Conservation (phyloP, 2,888 invertebrate genomes). For the Philereme vetulata region DNA sequence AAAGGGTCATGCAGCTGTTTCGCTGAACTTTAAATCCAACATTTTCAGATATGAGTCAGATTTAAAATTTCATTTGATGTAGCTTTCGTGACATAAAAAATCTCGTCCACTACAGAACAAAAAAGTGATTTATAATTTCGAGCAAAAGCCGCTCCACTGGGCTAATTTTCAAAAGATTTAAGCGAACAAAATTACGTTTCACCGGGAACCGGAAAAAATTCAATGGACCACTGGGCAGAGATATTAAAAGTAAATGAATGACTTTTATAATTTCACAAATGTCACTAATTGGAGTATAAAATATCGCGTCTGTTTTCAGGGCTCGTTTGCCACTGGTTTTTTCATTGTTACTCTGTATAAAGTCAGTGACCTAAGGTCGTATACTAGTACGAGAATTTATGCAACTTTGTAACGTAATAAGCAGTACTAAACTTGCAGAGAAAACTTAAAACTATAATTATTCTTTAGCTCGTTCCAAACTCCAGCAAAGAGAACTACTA, state of each 20-base stretch:
- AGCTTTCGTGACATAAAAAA: conserved; percentile 26
- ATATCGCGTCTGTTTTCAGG: conserved; percentile 42
- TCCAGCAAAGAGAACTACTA: conserved; percentile 3
- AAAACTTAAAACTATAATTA: conserved; percentile 9
- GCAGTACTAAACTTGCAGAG: neutral
- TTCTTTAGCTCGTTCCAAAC: conserved; percentile 6
- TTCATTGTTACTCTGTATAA: too few relatives aligned
- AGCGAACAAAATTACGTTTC: conserved; percentile 55
- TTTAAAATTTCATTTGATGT: conserved; percentile 28
- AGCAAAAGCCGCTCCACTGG: conserved; percentile 52
- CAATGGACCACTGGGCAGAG: conserved; percentile 39
- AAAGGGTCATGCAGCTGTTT: conserved; percentile 21
- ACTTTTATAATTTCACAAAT: conserved; percentile 52
- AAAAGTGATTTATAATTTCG: conserved; percentile 66
- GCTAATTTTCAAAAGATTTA: conserved; percentile 66
- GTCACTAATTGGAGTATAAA: conserved; percentile 56
- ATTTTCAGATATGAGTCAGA: conserved; percentile 10
- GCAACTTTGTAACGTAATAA: neutral
- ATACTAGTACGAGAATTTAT: neutral
- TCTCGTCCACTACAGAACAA: conserved; percentile 43
- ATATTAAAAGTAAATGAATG: conserved; percentile 60
- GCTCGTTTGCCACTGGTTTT: neutral
- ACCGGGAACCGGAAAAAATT: conserved; percentile 50
- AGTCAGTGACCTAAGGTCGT: too few relatives aligned
- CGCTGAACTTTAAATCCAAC: conserved; percentile 16